phyloP scores from a whole-genome alignment of 1,140 invertebrate species.

The Drosophila paulistorum region DNA sequence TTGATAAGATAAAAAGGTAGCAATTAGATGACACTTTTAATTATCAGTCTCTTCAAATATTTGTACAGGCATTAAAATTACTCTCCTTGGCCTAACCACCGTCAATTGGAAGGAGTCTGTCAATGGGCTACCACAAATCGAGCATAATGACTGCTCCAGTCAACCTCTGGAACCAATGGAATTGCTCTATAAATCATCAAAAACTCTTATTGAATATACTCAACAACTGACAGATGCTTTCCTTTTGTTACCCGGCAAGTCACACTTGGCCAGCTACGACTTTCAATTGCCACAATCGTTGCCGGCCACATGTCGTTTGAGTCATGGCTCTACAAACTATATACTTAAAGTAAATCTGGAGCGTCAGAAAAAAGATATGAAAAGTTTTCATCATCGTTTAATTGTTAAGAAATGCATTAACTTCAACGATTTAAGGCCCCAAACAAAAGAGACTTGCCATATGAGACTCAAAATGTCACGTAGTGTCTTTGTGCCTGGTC shows the following conservation, averaged over 20 bases:
- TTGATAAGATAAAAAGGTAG: constrained; percentile 49
- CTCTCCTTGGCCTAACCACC: constrained; percentile 41
- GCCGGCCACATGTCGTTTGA: constrained; percentile 57
- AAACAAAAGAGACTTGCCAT: not conserved
- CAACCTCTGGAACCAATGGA: constrained; percentile 14
- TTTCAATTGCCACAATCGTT: constrained; percentile 47
- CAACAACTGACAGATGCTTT: constrained; percentile 24
- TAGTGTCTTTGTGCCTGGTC: constrained; percentile 65
- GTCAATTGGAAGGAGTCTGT: constrained; percentile 46
- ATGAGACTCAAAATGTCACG: constrained; percentile 43
- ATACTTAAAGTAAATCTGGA: constrained; percentile 41
- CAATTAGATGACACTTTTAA: constrained; percentile 7
- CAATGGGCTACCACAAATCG: constrained; percentile 30
- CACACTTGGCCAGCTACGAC: constrained; percentile 30
- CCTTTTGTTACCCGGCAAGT: constrained; percentile 24
- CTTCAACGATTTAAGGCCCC: constrained; percentile 33
- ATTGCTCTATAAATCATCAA: constrained; percentile 21
- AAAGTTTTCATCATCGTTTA: constrained; percentile 57
- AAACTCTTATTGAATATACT: constrained; percentile 36
- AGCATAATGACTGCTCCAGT: constrained; percentile 56
- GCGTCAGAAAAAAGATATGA: constrained; percentile 43
- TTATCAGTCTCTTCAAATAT: not conserved
- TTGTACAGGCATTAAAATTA: constrained; percentile 41
- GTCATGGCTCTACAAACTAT: constrained; percentile 49
- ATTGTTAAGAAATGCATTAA: constrained; percentile 48